Percentiles rank a stretch among this genome's conserved stretches.
Conservation (phyloP, 2,113 vertebrate genomes). For the Tenrec ecaudatus region DNA sequence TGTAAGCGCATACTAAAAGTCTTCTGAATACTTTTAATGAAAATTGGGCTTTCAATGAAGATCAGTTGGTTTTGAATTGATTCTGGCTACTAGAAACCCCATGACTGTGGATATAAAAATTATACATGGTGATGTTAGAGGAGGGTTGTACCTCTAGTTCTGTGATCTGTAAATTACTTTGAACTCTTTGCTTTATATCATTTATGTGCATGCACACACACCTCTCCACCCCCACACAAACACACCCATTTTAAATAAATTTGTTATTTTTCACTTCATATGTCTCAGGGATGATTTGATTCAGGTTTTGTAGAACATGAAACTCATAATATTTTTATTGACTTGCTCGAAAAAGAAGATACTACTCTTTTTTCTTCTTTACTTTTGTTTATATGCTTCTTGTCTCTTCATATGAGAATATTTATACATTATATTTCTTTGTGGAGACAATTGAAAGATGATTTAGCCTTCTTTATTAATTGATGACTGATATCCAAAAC, state of each 20-base stretch:
- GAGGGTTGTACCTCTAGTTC: background rate
- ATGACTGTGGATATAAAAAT: background rate
- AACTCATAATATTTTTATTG: conserved; percentile 1
- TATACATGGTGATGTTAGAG: background rate
- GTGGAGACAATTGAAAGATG: too few species aligned
- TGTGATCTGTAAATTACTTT: background rate
- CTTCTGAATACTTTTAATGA: background rate
- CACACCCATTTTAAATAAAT: background rate
- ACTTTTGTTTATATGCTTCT: background rate
- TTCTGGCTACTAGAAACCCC: background rate
- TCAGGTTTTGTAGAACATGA: background rate
- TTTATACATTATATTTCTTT: background rate
- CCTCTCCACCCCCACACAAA: background rate
- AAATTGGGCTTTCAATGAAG: background rate
- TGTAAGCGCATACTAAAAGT: background rate
- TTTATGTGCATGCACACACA: background rate
- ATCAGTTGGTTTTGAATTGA: background rate
- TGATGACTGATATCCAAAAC: too few species aligned
- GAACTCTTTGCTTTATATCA: background rate
- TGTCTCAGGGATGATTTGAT: background rate
- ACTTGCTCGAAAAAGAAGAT: conserved; percentile 18
- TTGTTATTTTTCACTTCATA: conserved; percentile 3
- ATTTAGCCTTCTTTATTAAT: too few species aligned
- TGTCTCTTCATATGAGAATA: background rate
- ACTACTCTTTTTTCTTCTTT: background rate